Conservation (phyloP, 2,113 vertebrate species). For the Mesitornis unicolor region DNA sequence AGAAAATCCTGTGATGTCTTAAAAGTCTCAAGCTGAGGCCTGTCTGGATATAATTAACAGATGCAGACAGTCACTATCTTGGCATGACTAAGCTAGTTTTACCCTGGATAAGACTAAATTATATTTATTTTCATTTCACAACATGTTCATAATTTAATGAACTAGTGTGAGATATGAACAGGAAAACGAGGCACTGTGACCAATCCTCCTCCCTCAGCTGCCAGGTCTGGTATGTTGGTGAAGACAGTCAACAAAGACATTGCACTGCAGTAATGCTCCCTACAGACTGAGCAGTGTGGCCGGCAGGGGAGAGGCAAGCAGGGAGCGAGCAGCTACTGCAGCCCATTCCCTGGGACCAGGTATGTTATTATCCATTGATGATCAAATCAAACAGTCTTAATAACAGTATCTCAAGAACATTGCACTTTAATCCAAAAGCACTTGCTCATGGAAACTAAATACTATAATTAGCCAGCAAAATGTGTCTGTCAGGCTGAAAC, state of each 20-base stretch:
- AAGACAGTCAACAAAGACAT: not conserved
- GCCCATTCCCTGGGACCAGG: not conserved
- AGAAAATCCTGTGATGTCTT: not conserved
- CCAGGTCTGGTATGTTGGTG: not conserved
- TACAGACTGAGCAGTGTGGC: fast-evolving
- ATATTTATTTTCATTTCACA: constrained; percentile 47
- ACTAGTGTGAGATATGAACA: not conserved
- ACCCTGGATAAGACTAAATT: not conserved
- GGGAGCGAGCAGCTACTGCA: not conserved
- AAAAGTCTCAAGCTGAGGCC: constrained; percentile 8
- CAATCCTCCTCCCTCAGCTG: not conserved
- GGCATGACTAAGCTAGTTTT: constrained; percentile 57
- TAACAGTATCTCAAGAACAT: not conserved
- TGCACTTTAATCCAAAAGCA: not conserved
- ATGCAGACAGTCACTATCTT: constrained; percentile 30
- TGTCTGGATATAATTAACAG: constrained; percentile 43
- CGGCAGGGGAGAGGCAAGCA: not conserved
- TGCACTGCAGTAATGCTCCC: not conserved
- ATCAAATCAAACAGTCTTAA: not conserved
- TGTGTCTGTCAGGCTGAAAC: not conserved
- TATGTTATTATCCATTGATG: not conserved
- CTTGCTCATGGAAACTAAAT: not conserved
- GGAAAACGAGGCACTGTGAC: not conserved
- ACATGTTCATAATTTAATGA: constrained; percentile 27
- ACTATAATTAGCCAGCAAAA: not conserved